Percentiles rank a stretch among this genome's conserved stretches.
These are phyloP conservation scores for Peromyscus leucopus DNA, from an alignment of 2,113 vertebrate genomes.

Conservation along the genomic window DNA sequence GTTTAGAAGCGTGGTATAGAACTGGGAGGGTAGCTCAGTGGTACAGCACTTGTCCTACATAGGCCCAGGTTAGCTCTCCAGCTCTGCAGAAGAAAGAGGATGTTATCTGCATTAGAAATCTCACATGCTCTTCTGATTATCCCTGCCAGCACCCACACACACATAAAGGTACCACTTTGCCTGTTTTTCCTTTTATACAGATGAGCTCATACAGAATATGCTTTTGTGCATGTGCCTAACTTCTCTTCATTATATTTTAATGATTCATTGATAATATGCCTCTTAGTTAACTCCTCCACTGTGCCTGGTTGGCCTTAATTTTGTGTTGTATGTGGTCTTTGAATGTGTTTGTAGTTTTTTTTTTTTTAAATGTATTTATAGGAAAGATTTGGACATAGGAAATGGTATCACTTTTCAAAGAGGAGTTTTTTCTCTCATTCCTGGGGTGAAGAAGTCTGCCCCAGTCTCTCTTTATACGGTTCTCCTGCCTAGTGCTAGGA, in stretches of 20 bases:
- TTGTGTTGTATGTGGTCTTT: background rate
- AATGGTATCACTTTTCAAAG: conserved; percentile 41
- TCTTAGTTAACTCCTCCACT: background rate
- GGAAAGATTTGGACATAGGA: background rate
- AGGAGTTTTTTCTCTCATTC: background rate
- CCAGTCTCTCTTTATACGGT: background rate
- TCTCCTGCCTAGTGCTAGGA: background rate
- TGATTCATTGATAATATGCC: conserved; percentile 40
- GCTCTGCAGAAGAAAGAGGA: background rate
- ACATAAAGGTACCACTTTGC: background rate
- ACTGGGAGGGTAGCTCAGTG: background rate
- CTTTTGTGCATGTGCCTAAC: background rate
- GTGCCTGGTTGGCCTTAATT: conserved; percentile 32
- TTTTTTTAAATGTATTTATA: conserved; percentile 11
- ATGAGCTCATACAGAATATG: background rate
- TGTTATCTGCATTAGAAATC: background rate
- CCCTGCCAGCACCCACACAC: background rate
- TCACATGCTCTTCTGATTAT: background rate
- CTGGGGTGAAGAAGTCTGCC: background rate
- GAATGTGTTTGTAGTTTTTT: conserved; percentile 36
- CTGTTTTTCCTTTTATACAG: conserved; percentile 26
- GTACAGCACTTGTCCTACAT: background rate
- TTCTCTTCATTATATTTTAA: conserved; percentile 51
- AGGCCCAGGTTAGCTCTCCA: background rate
- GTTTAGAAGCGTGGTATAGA: background rate